These are phyloP conservation scores for Tipula unca DNA, from an alignment of 2,888 invertebrate genomes.

Conservation along the genomic window DNA sequence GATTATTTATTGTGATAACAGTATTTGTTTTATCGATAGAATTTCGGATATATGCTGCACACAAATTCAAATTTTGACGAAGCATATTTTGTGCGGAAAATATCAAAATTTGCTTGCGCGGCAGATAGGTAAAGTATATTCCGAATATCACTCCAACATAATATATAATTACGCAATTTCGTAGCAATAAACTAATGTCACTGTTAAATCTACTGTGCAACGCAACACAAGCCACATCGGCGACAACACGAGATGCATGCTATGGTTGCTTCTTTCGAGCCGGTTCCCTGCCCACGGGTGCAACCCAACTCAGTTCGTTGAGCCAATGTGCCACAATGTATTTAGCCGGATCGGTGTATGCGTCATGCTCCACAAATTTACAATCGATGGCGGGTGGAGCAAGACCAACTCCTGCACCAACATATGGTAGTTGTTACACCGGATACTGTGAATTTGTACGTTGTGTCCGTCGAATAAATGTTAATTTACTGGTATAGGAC, in stretches of 20 bases:
- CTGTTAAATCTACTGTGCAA: conserved; percentile 55
- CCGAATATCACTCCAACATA: not conserved
- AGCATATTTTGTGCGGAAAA: not conserved
- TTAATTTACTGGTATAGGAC: conserved; percentile 47
- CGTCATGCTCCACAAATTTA: conserved; percentile 44
- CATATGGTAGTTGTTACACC: conserved; percentile 40
- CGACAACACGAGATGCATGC: conserved; percentile 51
- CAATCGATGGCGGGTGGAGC: conserved; percentile 28
- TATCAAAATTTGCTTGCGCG: not conserved
- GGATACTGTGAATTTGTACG: conserved; percentile 55
- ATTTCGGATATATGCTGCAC: not conserved
- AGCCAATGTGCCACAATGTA: conserved; percentile 49
- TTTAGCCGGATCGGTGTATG: conserved; percentile 46
- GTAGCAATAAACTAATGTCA: conserved; percentile 42
- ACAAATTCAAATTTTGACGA: not conserved
- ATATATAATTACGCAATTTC: too few relatives aligned
- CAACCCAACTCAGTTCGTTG: conserved; percentile 46
- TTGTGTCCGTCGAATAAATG: conserved; percentile 49
- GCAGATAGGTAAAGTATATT: not conserved
- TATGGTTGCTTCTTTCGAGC: conserved; percentile 55
- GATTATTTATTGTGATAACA: not conserved
- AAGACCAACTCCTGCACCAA: conserved; percentile 32
- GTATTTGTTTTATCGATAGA: not conserved
- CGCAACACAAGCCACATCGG: conserved; percentile 53
- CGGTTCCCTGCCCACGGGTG: conserved; percentile 47